Evolutionary conservation across 2,797 vertebrate genomes (phyloP).

Genomic region (Iguana delicatissima): DNA sequence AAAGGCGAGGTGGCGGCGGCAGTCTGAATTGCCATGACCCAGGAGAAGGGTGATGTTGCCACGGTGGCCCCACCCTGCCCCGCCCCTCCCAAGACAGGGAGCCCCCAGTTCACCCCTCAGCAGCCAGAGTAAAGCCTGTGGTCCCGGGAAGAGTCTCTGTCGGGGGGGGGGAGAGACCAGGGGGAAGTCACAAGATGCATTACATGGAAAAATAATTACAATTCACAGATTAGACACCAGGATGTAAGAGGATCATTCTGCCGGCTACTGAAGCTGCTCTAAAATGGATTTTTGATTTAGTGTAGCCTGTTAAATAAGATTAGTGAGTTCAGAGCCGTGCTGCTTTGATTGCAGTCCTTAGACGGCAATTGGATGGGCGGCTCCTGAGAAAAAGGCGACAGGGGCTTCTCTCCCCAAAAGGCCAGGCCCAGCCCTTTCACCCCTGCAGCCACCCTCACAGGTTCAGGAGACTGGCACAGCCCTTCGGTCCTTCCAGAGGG

Average conservation of each 20-base stretch:
- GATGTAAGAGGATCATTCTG: neutral
- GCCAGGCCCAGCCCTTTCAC: no score
- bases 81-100: neutral
- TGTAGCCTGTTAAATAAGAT: slow-evolving; percentile 11
- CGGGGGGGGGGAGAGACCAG: neutral
- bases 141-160: fast-evolving
- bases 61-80: neutral
- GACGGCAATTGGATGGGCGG: neutral
- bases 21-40: no score
- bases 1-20: neutral
- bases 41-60: no score
- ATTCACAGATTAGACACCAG: neutral
- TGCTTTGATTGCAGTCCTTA: neutral
- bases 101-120: neutral
- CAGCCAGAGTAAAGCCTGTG: neutral
- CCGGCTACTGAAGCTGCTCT: neutral
- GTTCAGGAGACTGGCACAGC: no score
- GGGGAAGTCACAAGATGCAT: neutral
- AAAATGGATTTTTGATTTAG: slow-evolving; percentile 20
- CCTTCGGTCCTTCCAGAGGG: no score
- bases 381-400: neutral
- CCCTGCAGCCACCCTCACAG: neutral
- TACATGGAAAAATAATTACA: neutral
- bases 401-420: neutral
- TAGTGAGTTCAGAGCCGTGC: neutral